A percentile compares a stretch with the other conserved stretches of the same genome.
Evolutionary conservation across 2,888 invertebrate species (phyloP).

Genomic region (Morpho deidamia): DNA sequence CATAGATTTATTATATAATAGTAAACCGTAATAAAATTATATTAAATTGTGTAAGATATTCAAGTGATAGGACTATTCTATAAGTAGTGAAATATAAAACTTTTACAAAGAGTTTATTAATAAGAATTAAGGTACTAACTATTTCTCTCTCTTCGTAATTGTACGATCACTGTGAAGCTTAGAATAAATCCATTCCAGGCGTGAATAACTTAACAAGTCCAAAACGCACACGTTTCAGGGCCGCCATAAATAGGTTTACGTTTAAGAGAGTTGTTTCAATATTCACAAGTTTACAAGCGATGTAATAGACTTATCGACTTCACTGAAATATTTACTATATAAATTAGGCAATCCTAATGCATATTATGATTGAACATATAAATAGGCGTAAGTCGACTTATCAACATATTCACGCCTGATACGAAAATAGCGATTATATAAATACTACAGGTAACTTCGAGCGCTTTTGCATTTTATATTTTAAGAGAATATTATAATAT

Average conservation of each 20-base stretch:
- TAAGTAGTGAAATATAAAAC: slow-evolving; percentile 20
- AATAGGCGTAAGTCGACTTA: no score
- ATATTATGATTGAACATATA: no score
- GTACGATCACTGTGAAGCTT: slow-evolving; percentile 33
- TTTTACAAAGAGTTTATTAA: slow-evolving; percentile 12
- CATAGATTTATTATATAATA: slow-evolving; percentile 19
- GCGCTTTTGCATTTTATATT: not conserved
- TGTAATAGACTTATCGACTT: no score
- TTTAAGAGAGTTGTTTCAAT: no score
- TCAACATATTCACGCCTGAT: no score
- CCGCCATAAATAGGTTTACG: no score
- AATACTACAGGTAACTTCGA: slow-evolving; percentile 4
- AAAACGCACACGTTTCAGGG: no score
- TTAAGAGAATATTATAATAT: not conserved
- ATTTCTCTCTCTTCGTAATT: slow-evolving; percentile 68
- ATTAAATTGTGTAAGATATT: slow-evolving; percentile 55
- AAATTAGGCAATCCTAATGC: no score
- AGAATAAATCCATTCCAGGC: no score
- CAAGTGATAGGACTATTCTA: slow-evolving; percentile 36
- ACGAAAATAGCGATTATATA: not conserved
- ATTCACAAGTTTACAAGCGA: no score
- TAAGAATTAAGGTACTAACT: slow-evolving; percentile 37
- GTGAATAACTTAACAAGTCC: no score
- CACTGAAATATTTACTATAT: no score
- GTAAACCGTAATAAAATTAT: slow-evolving; percentile 31